Evolutionary conservation across 2,113 vertebrate genomes (phyloP).

Genomic region (Neofelis nebulosa): DNA sequence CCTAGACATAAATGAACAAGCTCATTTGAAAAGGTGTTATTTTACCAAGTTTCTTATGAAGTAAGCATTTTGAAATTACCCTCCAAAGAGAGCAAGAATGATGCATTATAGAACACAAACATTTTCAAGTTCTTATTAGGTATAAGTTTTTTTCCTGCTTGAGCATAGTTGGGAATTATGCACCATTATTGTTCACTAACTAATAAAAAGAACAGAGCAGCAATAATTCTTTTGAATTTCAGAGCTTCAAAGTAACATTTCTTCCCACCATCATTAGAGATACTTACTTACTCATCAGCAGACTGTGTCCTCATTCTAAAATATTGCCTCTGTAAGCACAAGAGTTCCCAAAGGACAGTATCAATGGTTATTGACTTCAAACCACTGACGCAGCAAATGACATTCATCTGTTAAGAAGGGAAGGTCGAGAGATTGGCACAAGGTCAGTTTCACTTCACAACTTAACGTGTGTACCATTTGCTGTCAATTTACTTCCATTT

Average conservation of each 20-base stretch:
- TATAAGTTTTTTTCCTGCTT: not conserved
- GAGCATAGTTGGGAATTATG: not conserved
- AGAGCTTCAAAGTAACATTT: slow-evolving; percentile 56
- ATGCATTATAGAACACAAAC: not conserved
- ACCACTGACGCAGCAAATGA: slow-evolving; percentile 49
- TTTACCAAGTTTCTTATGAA: not conserved
- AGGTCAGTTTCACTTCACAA: slow-evolving; percentile 54
- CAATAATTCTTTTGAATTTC: slow-evolving; percentile 63
- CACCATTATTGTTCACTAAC: slow-evolving; percentile 41
- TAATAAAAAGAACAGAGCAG: slow-evolving; percentile 55
- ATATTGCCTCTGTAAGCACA: slow-evolving; percentile 45
- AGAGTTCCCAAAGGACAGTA: slow-evolving; percentile 51
- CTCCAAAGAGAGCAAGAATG: not conserved
- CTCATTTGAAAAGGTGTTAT: not conserved
- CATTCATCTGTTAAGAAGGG: slow-evolving; percentile 53
- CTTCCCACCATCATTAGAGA: slow-evolving; percentile 45
- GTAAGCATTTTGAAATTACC: slow-evolving; percentile 30
- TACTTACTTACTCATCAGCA: slow-evolving; percentile 43
- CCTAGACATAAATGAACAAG: not conserved
- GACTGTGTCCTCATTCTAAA: slow-evolving; percentile 44
- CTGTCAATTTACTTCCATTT: not conserved
- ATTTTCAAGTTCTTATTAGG: slow-evolving; percentile 27
- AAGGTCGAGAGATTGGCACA: slow-evolving; percentile 25
- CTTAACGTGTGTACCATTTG: not conserved
- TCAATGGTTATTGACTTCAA: slow-evolving; percentile 67